Conservation (phyloP, 1,140 invertebrate species). For the Triops longicaudatus region DNA sequence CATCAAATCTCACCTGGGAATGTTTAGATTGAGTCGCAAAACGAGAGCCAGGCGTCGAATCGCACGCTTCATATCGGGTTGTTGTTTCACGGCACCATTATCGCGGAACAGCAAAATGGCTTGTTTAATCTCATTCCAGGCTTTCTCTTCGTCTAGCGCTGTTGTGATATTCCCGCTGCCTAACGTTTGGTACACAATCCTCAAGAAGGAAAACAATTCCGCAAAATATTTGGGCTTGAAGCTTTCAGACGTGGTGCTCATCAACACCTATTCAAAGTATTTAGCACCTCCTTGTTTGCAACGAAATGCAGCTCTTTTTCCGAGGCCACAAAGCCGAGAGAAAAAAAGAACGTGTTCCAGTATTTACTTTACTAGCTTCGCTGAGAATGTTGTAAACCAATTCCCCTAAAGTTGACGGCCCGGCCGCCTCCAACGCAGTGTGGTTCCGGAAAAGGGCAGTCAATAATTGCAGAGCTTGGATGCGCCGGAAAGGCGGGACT, state of each 20-base stretch:
- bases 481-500: conserved; percentile 52
- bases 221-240: conserved; percentile 27
- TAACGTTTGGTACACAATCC: conserved; percentile 16
- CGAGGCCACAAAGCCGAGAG: neutral
- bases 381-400: conserved; percentile 17
- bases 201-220: conserved; percentile 26
- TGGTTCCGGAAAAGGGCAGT: conserved; percentile 27
- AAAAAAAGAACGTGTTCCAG: neutral
- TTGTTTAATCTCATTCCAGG: conserved; percentile 17
- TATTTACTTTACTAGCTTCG: conserved; percentile 22
- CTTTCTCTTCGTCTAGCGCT: conserved; percentile 9
- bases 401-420: conserved; percentile 17
- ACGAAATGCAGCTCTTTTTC: neutral
- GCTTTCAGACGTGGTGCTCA: conserved; percentile 11
- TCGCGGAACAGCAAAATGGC: conserved; percentile 19
- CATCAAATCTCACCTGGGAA: neutral
- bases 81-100: conserved; percentile 20
- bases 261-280: conserved; percentile 1
- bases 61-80: conserved; percentile 21
- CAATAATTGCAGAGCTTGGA: conserved; percentile 54
- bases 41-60: neutral
- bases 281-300: neutral
- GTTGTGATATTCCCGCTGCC: conserved; percentile 11
- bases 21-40: neutral
- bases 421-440: conserved; percentile 16